Conservation (phyloP, 2,888 invertebrate species). For the Pomacea canaliculata region DNA sequence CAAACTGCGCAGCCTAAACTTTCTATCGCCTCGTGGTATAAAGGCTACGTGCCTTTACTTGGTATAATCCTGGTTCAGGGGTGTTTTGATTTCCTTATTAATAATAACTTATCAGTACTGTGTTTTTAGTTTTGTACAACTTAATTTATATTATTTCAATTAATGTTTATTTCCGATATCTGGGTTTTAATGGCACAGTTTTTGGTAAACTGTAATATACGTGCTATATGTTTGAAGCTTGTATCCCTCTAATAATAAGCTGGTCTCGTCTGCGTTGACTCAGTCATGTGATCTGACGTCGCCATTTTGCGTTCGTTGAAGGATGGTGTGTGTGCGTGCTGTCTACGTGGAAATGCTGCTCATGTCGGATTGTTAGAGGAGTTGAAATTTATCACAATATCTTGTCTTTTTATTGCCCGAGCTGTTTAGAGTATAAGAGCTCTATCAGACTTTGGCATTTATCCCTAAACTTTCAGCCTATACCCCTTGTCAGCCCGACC, state of each 20-base stretch:
- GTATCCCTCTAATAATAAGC: slow-evolving; percentile 15
- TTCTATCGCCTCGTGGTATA: too few relatives aligned
- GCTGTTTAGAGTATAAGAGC: slow-evolving; percentile 29
- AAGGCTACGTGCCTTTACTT: too few relatives aligned
- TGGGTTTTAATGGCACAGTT: too few relatives aligned
- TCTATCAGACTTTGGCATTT: slow-evolving; percentile 27
- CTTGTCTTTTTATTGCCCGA: slow-evolving; percentile 27
- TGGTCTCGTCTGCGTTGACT: slow-evolving; percentile 7
- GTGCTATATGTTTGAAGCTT: background rate
- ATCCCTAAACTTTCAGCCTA: slow-evolving; percentile 20
- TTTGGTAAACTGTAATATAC: background rate
- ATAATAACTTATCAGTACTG: too few relatives aligned
- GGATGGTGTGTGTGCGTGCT: slow-evolving; percentile 34
- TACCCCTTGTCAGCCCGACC: slow-evolving; percentile 29
- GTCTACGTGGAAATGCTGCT: slow-evolving; percentile 30
- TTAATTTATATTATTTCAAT: too few relatives aligned
- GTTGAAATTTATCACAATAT: slow-evolving; percentile 26
- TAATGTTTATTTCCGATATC: too few relatives aligned
- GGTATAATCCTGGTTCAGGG: too few relatives aligned
- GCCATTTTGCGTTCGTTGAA: slow-evolving; percentile 38
- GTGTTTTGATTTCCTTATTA: too few relatives aligned
- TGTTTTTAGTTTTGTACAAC: too few relatives aligned
- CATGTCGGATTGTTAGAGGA: slow-evolving; percentile 26
- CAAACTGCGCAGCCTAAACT: too few relatives aligned
- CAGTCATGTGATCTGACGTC: slow-evolving; percentile 35